phyloP scores from a whole-genome alignment of 2,797 vertebrate species.

The Mus minutoides region DNA sequence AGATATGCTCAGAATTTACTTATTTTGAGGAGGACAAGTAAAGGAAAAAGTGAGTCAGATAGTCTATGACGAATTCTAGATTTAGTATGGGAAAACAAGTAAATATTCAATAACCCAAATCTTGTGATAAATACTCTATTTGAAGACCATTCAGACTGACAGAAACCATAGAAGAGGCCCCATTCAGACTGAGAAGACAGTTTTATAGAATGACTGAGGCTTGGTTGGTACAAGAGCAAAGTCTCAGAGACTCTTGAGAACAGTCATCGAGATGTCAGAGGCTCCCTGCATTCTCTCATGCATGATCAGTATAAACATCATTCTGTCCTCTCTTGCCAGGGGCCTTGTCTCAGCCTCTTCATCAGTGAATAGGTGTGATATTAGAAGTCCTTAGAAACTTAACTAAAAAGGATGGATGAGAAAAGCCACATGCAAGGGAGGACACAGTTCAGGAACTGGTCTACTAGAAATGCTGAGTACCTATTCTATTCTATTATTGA shows the following conservation, averaged over 20 bases:
- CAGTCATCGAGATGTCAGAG: neutral
- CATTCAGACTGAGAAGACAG: neutral
- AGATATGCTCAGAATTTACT: neutral
- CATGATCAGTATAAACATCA: neutral
- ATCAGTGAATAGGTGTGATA: neutral
- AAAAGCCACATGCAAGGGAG: neutral
- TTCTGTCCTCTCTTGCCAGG: neutral
- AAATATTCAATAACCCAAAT: neutral
- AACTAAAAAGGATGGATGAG: neutral
- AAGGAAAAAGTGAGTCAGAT: neutral
- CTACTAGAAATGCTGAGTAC: neutral
- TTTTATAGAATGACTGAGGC: neutral
- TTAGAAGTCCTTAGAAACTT: neutral
- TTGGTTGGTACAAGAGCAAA: neutral
- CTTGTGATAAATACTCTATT: neutral
- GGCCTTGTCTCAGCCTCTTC: neutral
- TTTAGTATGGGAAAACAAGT: neutral
- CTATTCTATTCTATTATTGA: neutral
- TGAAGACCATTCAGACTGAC: neutral
- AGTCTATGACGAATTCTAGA: neutral
- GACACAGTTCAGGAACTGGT: neutral
- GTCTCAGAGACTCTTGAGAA: neutral
- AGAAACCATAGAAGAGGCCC: neutral
- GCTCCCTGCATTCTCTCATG: neutral
- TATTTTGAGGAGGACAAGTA: neutral